These are phyloP conservation scores for Epinotia demarniana DNA, from an alignment of 2,888 invertebrate species.

Conservation along the genomic window DNA sequence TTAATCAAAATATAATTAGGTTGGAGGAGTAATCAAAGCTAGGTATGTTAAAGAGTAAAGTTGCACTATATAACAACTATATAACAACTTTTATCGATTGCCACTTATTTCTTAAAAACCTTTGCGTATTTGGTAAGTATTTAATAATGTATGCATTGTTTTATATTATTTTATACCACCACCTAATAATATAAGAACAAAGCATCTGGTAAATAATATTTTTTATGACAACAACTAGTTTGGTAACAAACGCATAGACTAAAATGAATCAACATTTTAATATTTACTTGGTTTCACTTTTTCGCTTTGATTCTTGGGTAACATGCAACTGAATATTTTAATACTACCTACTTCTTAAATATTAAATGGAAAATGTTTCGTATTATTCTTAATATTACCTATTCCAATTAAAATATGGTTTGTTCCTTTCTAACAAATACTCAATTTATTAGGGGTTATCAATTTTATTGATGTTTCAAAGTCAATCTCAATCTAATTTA, in stretches of 20 bases:
- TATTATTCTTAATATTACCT: slow-evolving; percentile 26
- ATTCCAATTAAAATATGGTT: too few relatives aligned
- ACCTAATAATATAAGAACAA: slow-evolving; percentile 24
- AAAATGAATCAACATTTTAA: slow-evolving; percentile 33
- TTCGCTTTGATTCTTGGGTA: slow-evolving; percentile 41
- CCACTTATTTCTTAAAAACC: not conserved
- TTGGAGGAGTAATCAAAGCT: not conserved
- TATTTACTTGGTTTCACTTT: slow-evolving; percentile 37
- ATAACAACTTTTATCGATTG: not conserved
- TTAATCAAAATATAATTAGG: not conserved
- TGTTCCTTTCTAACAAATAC: not conserved
- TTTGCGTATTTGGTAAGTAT: not conserved
- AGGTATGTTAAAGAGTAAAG: not conserved
- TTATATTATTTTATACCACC: too few relatives aligned
- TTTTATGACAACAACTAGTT: slow-evolving; percentile 9
- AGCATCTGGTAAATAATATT: slow-evolving; percentile 18
- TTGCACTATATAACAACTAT: not conserved
- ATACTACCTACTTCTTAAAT: slow-evolving; percentile 49
- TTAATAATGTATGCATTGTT: not conserved
- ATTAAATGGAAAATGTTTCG: slow-evolving; percentile 43
- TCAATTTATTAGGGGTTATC: not conserved
- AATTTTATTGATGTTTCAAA: not conserved
- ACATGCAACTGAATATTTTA: slow-evolving; percentile 36
- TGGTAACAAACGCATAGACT: slow-evolving; percentile 25
- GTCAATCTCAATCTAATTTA: too few relatives aligned